These are phyloP conservation scores for Cheilosia vernalis DNA, from an alignment of 2,888 invertebrate genomes.

Conservation along the genomic window DNA sequence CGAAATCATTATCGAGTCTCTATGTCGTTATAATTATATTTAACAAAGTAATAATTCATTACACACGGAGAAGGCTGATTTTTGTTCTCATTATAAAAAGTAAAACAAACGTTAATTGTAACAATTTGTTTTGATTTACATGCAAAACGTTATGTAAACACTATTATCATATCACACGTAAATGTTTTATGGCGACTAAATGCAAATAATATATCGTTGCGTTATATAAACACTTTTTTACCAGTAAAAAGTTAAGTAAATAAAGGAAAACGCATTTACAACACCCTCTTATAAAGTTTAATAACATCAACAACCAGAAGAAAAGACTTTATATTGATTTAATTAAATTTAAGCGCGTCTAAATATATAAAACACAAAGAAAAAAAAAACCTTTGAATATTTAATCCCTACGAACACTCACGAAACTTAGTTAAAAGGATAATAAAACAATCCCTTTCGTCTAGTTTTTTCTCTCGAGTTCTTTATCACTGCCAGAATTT, in stretches of 20 bases:
- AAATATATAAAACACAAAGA: constrained; percentile 4
- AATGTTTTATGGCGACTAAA: constrained; percentile 53
- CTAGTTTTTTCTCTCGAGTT: constrained; percentile 42
- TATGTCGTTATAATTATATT: constrained; percentile 71
- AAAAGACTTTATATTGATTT: constrained; percentile 57
- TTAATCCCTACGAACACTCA: constrained; percentile 45
- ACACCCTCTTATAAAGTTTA: constrained; percentile 43
- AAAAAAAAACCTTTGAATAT: constrained; percentile 9
- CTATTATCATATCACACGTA: constrained; percentile 68
- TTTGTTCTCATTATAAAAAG: constrained; percentile 68
- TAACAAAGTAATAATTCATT: constrained; percentile 59
- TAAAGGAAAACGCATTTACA: constrained; percentile 55
- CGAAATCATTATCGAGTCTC: constrained; percentile 71
- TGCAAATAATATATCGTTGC: constrained; percentile 42
- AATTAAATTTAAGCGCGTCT: constrained; percentile 61
- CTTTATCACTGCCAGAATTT: constrained; percentile 72
- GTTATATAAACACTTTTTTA: constrained; percentile 35
- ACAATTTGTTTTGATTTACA: constrained; percentile 56
- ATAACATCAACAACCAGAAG: constrained; percentile 38
- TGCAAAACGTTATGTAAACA: constrained; percentile 34
- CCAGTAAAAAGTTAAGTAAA: constrained; percentile 23
- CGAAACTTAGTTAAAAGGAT: constrained; percentile 25
- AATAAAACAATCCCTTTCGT: constrained; percentile 3
- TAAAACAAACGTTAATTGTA: constrained; percentile 58
- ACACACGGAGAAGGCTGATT: constrained; percentile 74